phyloP scores from a whole-genome alignment of 1,140 invertebrate genomes.

The Drosophila tani region DNA sequence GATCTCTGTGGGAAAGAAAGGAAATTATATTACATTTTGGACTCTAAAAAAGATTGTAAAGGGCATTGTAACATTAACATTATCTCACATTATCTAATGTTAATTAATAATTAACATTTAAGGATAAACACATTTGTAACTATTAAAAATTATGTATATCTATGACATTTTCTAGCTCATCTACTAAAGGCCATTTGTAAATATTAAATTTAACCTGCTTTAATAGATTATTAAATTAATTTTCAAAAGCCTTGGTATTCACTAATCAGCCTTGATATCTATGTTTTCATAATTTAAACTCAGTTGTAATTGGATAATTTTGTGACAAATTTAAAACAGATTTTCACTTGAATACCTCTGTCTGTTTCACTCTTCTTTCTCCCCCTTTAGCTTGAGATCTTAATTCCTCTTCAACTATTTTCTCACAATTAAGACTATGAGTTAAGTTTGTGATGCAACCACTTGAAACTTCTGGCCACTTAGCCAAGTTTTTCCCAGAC shows the following conservation, averaged over 20 bases:
- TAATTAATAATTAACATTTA: not conserved
- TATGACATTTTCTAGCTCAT: not conserved
- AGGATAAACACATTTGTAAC: too few relatives aligned
- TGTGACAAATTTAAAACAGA: not conserved
- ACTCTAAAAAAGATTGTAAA: too few relatives aligned
- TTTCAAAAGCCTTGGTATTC: not conserved
- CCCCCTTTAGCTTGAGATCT: not conserved
- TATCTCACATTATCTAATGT: not conserved
- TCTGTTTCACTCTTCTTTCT: not conserved
- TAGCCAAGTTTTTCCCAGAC: conserved; percentile 9
- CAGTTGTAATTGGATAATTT: not conserved
- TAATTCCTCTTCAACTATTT: not conserved
- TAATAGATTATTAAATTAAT: not conserved
- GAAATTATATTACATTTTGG: not conserved
- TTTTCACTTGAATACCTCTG: not conserved
- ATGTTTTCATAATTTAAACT: not conserved
- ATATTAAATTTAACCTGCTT: not conserved
- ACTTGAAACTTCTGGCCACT: conserved; percentile 22
- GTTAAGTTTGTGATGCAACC: conserved; percentile 19
- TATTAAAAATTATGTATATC: too few relatives aligned
- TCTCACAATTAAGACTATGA: not conserved
- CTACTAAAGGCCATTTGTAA: too few relatives aligned
- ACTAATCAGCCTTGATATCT: not conserved
- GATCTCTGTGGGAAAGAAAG: conserved; percentile 71
- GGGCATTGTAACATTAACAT: too few relatives aligned